Percentiles rank a stretch among this genome's conserved stretches.
Evolutionary conservation across 2,797 vertebrate species (phyloP).

Genomic region (Tapirus indicus): DNA sequence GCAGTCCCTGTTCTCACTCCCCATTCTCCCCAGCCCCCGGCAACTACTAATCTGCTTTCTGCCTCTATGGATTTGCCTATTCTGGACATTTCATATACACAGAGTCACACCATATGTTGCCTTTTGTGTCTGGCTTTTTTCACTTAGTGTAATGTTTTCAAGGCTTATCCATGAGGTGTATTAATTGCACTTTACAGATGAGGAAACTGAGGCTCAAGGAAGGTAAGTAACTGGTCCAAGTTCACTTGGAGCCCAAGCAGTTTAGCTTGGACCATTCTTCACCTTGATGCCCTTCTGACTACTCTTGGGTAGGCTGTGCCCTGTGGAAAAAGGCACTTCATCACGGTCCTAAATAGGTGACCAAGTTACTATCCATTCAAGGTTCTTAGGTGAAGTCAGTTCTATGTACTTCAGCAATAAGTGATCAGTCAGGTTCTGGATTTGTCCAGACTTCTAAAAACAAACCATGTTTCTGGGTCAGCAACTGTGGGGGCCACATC

Average conservation of each 20-base stretch:
- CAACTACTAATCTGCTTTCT: neutral
- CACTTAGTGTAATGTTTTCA: neutral
- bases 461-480: constrained; percentile 72
- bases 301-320: neutral
- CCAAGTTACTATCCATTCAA: neutral
- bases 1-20: neutral
- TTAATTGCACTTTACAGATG: neutral
- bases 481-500: constrained; percentile 56
- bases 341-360: neutral
- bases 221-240: neutral
- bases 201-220: neutral
- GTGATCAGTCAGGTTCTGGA: neutral
- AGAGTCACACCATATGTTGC: neutral
- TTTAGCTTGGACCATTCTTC: neutral
- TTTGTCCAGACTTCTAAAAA: constrained; percentile 74
- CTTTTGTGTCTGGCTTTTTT: constrained; percentile 29
- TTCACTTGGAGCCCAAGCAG: neutral
- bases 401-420: neutral
- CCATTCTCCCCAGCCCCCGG: neutral
- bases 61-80: neutral
- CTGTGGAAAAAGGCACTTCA: neutral
- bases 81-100: neutral
- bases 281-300: neutral
- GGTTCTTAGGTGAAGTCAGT: constrained; percentile 16
- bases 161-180: neutral